Evolutionary conservation across 2,113 vertebrate genomes (phyloP).

Genomic region (Odobenus rosmarus): DNA sequence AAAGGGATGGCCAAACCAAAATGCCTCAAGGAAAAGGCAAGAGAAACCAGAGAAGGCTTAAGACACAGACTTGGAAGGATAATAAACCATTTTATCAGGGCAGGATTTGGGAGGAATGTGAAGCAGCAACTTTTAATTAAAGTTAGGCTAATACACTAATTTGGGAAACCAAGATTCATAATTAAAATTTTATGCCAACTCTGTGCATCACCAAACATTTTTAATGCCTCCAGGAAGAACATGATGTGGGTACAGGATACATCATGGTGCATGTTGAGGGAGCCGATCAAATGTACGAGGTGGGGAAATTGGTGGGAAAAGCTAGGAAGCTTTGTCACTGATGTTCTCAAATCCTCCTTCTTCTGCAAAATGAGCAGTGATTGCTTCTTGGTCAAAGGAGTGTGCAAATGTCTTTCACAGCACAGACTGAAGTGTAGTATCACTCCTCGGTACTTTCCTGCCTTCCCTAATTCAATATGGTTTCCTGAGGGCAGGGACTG

Average conservation of each 20-base stretch:
- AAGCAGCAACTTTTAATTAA: constrained; percentile 75
- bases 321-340: neutral
- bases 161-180: constrained; percentile 69
- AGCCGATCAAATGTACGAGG: neutral
- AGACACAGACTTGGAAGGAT: constrained; percentile 23
- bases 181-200: constrained; percentile 77
- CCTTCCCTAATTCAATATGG: neutral
- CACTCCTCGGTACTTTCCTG: neutral
- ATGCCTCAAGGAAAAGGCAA: neutral
- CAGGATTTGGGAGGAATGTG: constrained; percentile 55
- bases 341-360: neutral
- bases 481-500: neutral
- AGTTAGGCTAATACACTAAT: constrained; percentile 66
- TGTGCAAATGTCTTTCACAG: neutral
- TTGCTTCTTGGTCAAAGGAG: neutral
- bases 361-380: neutral
- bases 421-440: neutral
- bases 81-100: constrained; percentile 42
- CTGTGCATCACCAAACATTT: constrained; percentile 64
- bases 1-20: neutral
- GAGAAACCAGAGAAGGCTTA: constrained; percentile 40
- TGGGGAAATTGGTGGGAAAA: neutral
- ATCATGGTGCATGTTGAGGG: neutral
- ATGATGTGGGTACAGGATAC: neutral
- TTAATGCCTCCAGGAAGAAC: constrained; percentile 65